Evolutionary conservation across 2,797 vertebrate species (phyloP), one percentile per base, ranked within the genome.

Genomic region (Rhinatrema bivittatum): DNA sequence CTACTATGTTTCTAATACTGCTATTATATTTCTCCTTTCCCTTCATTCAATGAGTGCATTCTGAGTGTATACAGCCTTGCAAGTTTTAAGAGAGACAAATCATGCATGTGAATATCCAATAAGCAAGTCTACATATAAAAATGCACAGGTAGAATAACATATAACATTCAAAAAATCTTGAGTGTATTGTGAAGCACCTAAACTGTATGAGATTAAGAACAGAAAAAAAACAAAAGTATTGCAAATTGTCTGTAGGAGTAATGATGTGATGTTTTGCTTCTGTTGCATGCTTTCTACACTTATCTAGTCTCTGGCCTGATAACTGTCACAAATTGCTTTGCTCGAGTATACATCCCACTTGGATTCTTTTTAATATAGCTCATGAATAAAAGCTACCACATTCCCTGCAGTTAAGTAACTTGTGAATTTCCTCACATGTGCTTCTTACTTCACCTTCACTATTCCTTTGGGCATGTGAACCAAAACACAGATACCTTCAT

Each of bases 391-490:
- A 49, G 39, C 39, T 32, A 37, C 29, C 31, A 16, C 32, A 39
- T 41, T 39, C 37, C 46, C 39, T 49, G 33, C 20, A 19, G 39
- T 31, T 33, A 24, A 32, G 37, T 42, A 46, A 49, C 42, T 49
- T 49, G 33, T 42, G 39, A n/a, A n/a, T 49, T 36, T 42, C 33
- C 49, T 49, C 38, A 42, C 39, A 49, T 32, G 32, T 42, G 49
- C 42, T 49, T 18, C 32, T 42, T 49, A 49, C 46, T 49, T 42
- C 46, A 36, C 39, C 42, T 36, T 36, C 28, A 36, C 49, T 49
- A 42, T 42, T 31, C 46, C 25, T 49, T 49, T 41, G 46, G 49
- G 46, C 49, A 49, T 42, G 49, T 41, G 42, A 36, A 36, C 49
- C 27, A 36, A 49, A 49, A 49, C 49, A 38, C 28, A 36, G 32